Conservation (phyloP, 2,113 vertebrate genomes). For the Potamarius usumacintae region DNA sequence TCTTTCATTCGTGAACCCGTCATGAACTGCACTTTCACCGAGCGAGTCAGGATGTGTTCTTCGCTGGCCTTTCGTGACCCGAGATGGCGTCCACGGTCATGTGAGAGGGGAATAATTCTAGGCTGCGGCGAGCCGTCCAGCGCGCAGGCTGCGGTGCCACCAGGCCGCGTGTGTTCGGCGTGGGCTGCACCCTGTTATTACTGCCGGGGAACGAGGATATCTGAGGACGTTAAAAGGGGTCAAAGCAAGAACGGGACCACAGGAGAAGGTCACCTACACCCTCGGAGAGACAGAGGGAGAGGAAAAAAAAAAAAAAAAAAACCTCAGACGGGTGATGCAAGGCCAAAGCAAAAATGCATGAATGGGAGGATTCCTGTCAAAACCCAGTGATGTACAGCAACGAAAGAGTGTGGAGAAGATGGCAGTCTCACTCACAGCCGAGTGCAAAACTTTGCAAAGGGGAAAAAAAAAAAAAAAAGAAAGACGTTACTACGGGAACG, state of each 20-base stretch:
- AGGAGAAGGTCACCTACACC: conserved; percentile 15
- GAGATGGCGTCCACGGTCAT: not conserved
- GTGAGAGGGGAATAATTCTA: conserved; percentile 30
- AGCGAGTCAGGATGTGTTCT: not conserved
- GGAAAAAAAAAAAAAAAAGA: not conserved
- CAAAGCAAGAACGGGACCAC: conserved; percentile 36
- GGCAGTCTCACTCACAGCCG: not conserved
- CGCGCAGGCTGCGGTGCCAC: conserved; percentile 11
- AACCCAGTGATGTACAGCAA: conserved; percentile 32
- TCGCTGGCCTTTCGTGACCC: conserved; percentile 15
- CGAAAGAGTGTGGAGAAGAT: conserved; percentile 11
- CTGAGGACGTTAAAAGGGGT: conserved; percentile 27
- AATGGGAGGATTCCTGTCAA: conserved; percentile 35
- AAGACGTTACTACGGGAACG: conserved; percentile 30
- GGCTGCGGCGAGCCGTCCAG: conserved; percentile 29
- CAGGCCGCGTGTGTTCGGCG: conserved; percentile 16
- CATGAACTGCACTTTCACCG: not conserved
- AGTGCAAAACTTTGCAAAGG: not conserved
- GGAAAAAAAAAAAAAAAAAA: not conserved
- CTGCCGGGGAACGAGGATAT: conserved; percentile 15
- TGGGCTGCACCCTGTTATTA: conserved; percentile 42
- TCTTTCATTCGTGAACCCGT: not conserved
- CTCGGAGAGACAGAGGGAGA: conserved; percentile 31
- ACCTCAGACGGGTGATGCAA: not conserved
- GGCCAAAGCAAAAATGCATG: not conserved